Conservation (phyloP, 2,113 vertebrate genomes). For the Tonatia bakeri region DNA sequence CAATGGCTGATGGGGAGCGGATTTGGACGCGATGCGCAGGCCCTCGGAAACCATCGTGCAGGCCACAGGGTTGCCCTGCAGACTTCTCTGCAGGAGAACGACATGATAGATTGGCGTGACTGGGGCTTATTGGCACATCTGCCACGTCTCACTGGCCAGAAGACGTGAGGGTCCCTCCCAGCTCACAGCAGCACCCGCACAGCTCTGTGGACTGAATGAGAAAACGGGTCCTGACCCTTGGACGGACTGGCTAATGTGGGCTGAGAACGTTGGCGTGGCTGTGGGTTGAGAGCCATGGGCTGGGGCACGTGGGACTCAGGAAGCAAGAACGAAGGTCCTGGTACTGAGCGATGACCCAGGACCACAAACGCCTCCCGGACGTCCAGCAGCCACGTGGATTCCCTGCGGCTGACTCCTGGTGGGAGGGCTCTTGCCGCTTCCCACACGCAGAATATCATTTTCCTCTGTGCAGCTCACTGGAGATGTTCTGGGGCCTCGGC, state of each 20-base stretch:
- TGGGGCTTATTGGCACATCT: background rate
- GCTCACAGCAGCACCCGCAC: too few species aligned
- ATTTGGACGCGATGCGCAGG: background rate
- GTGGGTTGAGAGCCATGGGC: background rate
- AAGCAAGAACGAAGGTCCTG: background rate
- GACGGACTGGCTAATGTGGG: background rate
- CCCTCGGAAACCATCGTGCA: background rate
- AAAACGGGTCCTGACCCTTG: background rate
- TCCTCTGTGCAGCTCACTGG: background rate
- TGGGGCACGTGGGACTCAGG: background rate
- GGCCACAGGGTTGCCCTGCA: background rate
- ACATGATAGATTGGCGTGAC: background rate
- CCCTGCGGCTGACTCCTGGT: background rate
- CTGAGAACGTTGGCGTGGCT: background rate
- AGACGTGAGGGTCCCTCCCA: background rate
- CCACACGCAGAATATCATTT: accelerated
- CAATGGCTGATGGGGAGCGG: background rate
- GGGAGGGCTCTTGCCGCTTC: background rate
- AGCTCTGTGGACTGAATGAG: background rate
- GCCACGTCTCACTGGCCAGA: background rate
- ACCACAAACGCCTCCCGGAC: background rate
- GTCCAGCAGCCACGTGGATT: accelerated
- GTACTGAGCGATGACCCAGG: background rate
- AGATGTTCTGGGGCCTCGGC: background rate
- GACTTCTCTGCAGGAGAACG: background rate